Evolutionary conservation across 2,888 invertebrate genomes (phyloP).

Genomic region (Xestia ashworthii): DNA sequence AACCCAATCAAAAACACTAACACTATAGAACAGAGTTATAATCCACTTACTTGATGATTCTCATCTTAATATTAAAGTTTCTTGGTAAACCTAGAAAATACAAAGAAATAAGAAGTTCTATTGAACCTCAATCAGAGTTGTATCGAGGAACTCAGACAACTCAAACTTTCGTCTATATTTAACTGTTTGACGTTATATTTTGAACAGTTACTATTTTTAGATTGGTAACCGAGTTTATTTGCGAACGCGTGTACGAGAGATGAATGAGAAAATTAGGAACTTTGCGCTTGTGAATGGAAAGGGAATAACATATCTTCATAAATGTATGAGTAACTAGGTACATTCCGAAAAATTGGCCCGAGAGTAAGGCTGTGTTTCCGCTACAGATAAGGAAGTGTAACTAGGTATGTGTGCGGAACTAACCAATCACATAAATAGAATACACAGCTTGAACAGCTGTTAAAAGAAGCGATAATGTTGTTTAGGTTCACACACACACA

Average conservation of each 20-base stretch:
- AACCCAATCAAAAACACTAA: not conserved
- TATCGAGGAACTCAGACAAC: constrained; percentile 11
- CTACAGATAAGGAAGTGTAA: too few relatives aligned
- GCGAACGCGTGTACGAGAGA: constrained; percentile 21
- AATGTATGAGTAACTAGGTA: constrained; percentile 6
- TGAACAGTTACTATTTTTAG: constrained; percentile 31
- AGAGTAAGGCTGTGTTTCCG: too few relatives aligned
- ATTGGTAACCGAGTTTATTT: constrained; percentile 24
- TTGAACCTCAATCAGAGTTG: constrained; percentile 22
- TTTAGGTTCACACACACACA: too few relatives aligned
- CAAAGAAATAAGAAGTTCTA: constrained; percentile 1
- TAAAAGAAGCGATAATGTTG: too few relatives aligned
- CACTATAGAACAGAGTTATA: not conserved
- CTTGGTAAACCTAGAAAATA: not conserved
- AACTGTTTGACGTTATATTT: constrained; percentile 29
- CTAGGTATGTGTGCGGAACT: too few relatives aligned
- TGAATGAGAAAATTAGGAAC: constrained; percentile 13
- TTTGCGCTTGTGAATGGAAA: constrained; percentile 3
- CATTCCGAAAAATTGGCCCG: not conserved
- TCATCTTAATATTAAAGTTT: constrained; percentile 3
- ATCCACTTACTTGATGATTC: not conserved
- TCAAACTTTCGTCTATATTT: constrained; percentile 36
- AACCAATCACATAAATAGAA: too few relatives aligned
- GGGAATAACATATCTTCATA: not conserved
- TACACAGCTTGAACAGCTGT: too few relatives aligned